Percentiles rank a stretch among this genome's conserved stretches.
Evolutionary conservation across 37 sponge, comb jelly and placozoan genomes (phyloP).

Genomic region (Spongilla lacustris): DNA sequence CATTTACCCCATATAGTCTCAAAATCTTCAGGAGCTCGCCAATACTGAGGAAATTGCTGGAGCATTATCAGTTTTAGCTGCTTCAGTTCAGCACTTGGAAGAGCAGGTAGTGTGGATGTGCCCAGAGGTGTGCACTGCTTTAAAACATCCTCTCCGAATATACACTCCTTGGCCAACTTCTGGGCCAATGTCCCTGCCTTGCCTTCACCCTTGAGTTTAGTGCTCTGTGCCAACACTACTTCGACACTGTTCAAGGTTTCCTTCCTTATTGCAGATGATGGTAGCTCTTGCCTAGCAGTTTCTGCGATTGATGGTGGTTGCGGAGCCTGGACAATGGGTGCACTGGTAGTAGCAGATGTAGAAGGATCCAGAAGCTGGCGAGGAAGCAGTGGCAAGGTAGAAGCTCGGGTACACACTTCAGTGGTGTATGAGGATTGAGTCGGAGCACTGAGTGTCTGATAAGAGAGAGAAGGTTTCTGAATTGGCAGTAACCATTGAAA

Average conservation of each 20-base stretch:
- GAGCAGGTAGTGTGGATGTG: neutral
- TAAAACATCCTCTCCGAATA: neutral
- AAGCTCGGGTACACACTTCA: no score
- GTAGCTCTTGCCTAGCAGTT: neutral
- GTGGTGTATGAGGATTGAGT: no score
- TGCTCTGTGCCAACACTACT: neutral
- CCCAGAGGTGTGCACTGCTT: conserved; percentile 4
- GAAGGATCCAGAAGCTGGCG: no score
- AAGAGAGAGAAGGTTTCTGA: no score
- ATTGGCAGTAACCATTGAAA: no score
- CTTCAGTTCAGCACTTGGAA: neutral
- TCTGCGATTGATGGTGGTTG: no score
- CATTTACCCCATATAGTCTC: no score
- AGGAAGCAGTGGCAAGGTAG: no score
- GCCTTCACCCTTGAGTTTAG: neutral
- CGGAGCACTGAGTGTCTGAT: no score
- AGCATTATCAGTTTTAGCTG: neutral
- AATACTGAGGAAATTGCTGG: conserved; percentile 2
- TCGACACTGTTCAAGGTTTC: neutral
- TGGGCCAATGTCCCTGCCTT: neutral
- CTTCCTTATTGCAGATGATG: neutral
- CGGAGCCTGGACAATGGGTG: no score
- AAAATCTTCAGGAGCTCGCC: neutral
- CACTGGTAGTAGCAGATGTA: no score
- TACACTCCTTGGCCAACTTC: neutral